Percentiles rank a stretch among this genome's conserved stretches.
Conservation (phyloP, 1,140 invertebrate species). For the Ruditapes philippinarum region DNA sequence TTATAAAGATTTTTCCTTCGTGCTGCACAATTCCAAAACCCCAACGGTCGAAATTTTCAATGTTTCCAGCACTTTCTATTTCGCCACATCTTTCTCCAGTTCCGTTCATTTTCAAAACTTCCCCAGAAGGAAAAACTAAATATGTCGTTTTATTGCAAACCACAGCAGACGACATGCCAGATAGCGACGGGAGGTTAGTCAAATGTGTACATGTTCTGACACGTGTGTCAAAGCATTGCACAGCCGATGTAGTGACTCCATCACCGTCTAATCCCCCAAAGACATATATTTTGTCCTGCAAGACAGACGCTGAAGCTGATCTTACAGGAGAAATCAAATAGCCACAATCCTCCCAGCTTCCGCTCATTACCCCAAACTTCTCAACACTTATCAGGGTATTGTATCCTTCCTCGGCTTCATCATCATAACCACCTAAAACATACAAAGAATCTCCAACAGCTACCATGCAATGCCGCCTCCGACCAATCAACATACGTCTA, state of each 20-base stretch:
- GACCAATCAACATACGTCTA: conserved; percentile 70
- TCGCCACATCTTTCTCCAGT: no score
- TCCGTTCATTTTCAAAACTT: conserved; percentile 70
- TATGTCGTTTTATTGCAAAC: conserved; percentile 68
- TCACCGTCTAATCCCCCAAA: conserved; percentile 74
- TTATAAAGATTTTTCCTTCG: conserved; percentile 65
- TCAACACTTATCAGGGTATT: conserved; percentile 58
- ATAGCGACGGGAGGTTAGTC: conserved; percentile 62
- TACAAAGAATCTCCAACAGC: conserved; percentile 68
- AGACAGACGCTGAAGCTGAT: conserved; percentile 72
- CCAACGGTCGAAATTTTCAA: conserved; percentile 75
- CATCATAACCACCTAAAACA: conserved; percentile 76
- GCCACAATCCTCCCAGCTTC: conserved; percentile 70
- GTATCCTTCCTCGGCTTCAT: conserved; percentile 69
- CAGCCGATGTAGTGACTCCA: conserved; percentile 62
- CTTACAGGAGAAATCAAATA: conserved; percentile 71
- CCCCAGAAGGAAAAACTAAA: conserved; percentile 71
- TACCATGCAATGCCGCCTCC: conserved; percentile 76
- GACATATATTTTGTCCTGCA: conserved; percentile 72
- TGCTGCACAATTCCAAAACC: conserved; percentile 73
- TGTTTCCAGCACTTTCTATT: conserved; percentile 59
- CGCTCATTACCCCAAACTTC: conserved; percentile 64
- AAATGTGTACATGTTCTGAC: conserved; percentile 67
- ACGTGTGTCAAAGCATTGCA: conserved; percentile 73
- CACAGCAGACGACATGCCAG: conserved; percentile 70